Conservation (phyloP, 2,113 vertebrate genomes). For the Chinchilla lanigera region DNA sequence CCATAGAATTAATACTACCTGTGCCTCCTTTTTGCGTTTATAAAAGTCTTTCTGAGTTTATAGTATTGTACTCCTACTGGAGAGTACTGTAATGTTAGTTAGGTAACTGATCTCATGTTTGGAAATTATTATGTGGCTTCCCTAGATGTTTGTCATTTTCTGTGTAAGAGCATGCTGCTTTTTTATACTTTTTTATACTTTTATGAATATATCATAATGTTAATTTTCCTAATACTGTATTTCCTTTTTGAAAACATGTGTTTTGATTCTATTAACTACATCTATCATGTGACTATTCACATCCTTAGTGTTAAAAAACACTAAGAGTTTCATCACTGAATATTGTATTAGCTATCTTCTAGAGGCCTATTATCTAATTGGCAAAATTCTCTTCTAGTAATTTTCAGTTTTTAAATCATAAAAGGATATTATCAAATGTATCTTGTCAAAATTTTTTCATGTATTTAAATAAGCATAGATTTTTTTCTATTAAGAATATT, state of each 20-base stretch:
- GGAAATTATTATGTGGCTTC: conserved; percentile 3
- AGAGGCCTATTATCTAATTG: neutral
- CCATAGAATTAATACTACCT: conserved; percentile 35
- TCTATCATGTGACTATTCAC: neutral
- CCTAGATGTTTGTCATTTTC: conserved; percentile 22
- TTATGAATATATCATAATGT: neutral
- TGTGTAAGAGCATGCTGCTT: neutral
- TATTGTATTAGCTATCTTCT: neutral
- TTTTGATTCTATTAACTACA: neutral
- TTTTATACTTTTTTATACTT: no score
- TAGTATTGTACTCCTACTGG: neutral
- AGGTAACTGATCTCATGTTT: neutral
- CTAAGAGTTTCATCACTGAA: neutral
- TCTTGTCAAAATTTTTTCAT: neutral
- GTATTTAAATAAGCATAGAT: neutral
- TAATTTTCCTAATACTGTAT: neutral
- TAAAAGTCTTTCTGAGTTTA: conserved; percentile 27
- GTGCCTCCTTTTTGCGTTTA: neutral
- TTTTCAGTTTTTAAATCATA: neutral
- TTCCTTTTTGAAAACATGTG: conserved; percentile 14
- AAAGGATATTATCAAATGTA: neutral
- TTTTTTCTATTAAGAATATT: neutral
- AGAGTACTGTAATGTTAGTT: neutral
- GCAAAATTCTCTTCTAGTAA: neutral
- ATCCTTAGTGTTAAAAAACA: neutral